Evolutionary conservation across 1,140 invertebrate species (phyloP), one percentile per base, ranked within the genome.

Genomic region (Hyposmocoma kahamanoa): DNA sequence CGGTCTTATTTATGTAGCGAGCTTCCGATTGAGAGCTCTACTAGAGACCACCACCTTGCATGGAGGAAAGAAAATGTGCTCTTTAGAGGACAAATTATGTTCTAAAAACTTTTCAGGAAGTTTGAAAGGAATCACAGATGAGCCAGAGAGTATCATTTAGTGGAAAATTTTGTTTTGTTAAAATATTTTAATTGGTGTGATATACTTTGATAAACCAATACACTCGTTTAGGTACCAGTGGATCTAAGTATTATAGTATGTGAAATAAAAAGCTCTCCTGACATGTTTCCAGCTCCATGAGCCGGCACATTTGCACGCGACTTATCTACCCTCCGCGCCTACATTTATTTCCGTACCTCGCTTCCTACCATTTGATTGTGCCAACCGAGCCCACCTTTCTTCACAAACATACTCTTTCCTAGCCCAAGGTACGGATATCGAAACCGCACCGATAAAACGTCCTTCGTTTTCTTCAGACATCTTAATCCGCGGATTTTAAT

Each of bases 1-100:
- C 71, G 72, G 61, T 62, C 65, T 79, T 83, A 80, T 83, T 85
- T 85, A 83, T 83, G 76, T 82, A 76, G 67, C 74, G 60, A 43
- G 64, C 78, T 67, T 81, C 76, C 82, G 72, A 83, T 82, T 80
- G 81, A 85, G 78, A 75, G 72, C 42, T 68, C 55, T 59, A 3
- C 8, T 8, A 30, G 28, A 30, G 10, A 30, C 28, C 28, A 13
- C 8, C 2, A 8, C 13, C 28, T 30, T n/a, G 6, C 8, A 30
- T n/a, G 28, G 13, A 6, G 13, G 10, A 30, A 30, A 30, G 28
- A 13, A 30, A n/a, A n/a, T n/a, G n/a, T n/a, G n/a, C n/a, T n/a
- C n/a, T n/a, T n/a, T n/a, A n/a, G n/a, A n/a, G n/a, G n/a, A n/a
- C n/a, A n/a, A n/a, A n/a, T n/a, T n/a, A n/a, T n/a, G n/a, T n/a